These are phyloP conservation scores for Steatocranus sp. DNA, from an alignment of 2,797 vertebrate genomes.

Conservation along the genomic window DNA sequence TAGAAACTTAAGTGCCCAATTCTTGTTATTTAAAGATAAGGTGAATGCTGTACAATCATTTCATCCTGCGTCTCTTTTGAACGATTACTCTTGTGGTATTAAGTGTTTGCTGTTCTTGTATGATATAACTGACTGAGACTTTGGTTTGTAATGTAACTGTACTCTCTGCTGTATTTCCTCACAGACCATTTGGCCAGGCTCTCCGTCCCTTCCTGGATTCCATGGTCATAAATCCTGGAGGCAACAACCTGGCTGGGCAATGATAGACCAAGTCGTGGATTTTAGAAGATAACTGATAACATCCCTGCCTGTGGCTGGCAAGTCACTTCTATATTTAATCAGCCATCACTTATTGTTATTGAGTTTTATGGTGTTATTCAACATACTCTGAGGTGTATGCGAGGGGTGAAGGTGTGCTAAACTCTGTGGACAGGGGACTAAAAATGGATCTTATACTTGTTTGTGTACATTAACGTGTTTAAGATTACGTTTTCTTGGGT, in stretches of 20 bases:
- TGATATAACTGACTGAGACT: background rate
- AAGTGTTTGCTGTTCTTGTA: background rate
- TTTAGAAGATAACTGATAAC: background rate
- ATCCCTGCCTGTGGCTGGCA: background rate
- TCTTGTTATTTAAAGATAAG: background rate
- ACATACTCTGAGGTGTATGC: background rate
- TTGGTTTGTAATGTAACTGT: background rate
- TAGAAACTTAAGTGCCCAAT: background rate
- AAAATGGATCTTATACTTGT: background rate
- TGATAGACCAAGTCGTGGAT: slow-evolving; percentile 71
- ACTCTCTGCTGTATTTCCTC: slow-evolving; percentile 13
- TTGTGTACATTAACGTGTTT: background rate
- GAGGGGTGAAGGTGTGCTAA: background rate
- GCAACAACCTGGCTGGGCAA: slow-evolving; percentile 83
- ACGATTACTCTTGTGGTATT: background rate
- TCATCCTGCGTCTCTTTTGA: background rate
- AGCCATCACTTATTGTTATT: background rate
- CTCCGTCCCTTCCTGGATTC: slow-evolving; percentile 89
- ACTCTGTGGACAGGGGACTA: background rate
- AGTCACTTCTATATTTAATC: background rate
- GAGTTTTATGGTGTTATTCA: background rate
- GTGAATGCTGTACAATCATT: background rate
- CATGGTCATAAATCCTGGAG: slow-evolving; percentile 82
- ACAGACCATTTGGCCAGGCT: slow-evolving; percentile 91
- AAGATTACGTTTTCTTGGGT: background rate